phyloP scores from a whole-genome alignment of 2,113 vertebrate species.

The Athene cunicularia region DNA sequence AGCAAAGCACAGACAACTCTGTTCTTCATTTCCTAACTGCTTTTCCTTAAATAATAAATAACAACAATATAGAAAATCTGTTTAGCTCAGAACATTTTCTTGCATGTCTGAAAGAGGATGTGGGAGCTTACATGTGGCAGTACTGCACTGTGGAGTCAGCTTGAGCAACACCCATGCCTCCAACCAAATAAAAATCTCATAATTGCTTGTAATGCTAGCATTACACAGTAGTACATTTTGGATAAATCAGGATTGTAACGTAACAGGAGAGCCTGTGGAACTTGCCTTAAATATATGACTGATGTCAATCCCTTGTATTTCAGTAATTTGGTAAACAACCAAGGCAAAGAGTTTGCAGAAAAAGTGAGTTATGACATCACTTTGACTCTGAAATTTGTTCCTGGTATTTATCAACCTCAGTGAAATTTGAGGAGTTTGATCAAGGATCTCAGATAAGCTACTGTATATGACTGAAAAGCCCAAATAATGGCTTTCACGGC shows the following conservation, averaged over 20 bases:
- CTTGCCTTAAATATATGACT: neutral
- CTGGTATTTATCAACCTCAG: neutral
- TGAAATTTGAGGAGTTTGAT: neutral
- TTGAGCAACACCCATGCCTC: neutral
- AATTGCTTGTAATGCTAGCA: conserved; percentile 1
- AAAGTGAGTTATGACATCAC: neutral
- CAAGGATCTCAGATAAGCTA: neutral
- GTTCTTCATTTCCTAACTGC: neutral
- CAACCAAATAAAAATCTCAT: conserved; percentile 10
- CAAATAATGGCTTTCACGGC: neutral
- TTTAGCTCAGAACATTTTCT: neutral
- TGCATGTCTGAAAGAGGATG: neutral
- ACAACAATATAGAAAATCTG: neutral
- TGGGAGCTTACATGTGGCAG: neutral
- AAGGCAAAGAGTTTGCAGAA: neutral
- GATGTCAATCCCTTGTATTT: neutral
- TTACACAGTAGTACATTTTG: neutral
- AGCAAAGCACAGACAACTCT: neutral
- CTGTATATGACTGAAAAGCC: neutral
- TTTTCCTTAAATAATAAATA: conserved; percentile 8
- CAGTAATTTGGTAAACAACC: neutral
- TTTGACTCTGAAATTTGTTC: neutral
- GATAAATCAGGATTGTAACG: neutral
- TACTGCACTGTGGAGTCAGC: neutral
- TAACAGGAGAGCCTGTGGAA: neutral